Base-by-base conservation (phyloP, 1,140 invertebrate species). In the Eueides isabella region DNA sequence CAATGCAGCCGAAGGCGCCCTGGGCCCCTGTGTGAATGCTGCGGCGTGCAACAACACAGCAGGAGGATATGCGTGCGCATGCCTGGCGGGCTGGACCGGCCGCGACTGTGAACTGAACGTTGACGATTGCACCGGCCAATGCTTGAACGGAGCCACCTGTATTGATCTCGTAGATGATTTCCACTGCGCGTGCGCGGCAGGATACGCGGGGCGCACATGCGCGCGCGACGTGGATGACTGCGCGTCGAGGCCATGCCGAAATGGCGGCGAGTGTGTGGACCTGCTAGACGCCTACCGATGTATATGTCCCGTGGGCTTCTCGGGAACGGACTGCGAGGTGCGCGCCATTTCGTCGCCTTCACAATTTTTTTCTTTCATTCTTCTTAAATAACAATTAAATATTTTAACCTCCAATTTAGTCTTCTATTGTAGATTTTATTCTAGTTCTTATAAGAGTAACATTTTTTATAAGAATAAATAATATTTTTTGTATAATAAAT, bases 41-140 rank as follows among this genome's bases (percentile, higher is more conserved):
- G 93, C 96, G 31, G 95, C 96, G 11, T 98, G 97, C 88, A 94
- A 95, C 80, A 98, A 98, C 92, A 92, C 96, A 31, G 95, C 95
- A 2, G 98, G 98, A 0, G 97, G 97, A 69, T 98, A 98, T 89
- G 94, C 95, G 82, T 99, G 97, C 90, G 93, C 96, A 78, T 96
- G 97, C 90, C 93, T 96, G 44, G 95, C 96, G 65, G 97, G 98
- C 28, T 99, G 98, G 97, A 96, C 95, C 7, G 97, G 95, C 23
- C 96, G 97, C 87, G 96, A 97, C 79, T 99, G 98, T 93, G 96
- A 97, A 80, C 95, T 96, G 81, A 98, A 98, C 90, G 97, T 98
- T 85, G 96, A 98, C 89, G 97, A 97, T 87, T 99, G 98, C 92
- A 94, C 96, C 9, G 97, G 96, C 3, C 98, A 98, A 83, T 99